Evolutionary conservation across 1,140 invertebrate genomes (phyloP), one percentile per base, ranked within the genome.

Genomic region (Charaxes varanes): DNA sequence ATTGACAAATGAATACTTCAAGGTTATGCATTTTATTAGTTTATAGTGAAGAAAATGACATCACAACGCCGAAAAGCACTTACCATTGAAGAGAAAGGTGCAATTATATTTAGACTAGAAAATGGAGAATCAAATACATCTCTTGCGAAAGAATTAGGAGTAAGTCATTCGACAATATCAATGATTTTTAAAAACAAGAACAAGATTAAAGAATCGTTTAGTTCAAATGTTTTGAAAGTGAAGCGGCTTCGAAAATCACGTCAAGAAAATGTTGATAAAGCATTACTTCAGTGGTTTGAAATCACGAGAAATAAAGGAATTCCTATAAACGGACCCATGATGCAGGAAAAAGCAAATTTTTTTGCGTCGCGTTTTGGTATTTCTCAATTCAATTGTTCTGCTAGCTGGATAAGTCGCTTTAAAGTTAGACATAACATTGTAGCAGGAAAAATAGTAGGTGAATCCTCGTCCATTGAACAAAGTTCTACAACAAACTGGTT

Each of bases 161-260:
- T 62, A 47, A 47, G 53, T 15, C 52, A 59, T 28, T 61, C 60
- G 18, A 66, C 60, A 51, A 66, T 66, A 38, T 64, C 53, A 49
- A 61, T 47, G 12, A 65, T 60, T 50, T 60, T 49, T 51, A 58
- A 56, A 48, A 21, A 51, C 6, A 42, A 7, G 1, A 49, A 61
- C n/a, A 62, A 64, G 50, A 53, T 59, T 27, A 8, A 55, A n/a
- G n/a, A 57, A 34, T 6, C 3, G 37, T 54, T 31, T 58, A 35
- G 40, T 34, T 58, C 14, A 18, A 57, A 54, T 48, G 45, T 23
- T 43, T 56, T 68, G 45, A 56, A 64, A 63, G 42, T 50, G 24
- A 57, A 57, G 53, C 44, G 49, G 43, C 34, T 35, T 5, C 52
- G 59, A 43, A 54, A 43, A 36, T 40, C 41, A 7, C 17, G 30